Base-by-base conservation (phyloP, 92 coral and sea anemone genomes). In the Umimayanthus kanabou region DNA sequence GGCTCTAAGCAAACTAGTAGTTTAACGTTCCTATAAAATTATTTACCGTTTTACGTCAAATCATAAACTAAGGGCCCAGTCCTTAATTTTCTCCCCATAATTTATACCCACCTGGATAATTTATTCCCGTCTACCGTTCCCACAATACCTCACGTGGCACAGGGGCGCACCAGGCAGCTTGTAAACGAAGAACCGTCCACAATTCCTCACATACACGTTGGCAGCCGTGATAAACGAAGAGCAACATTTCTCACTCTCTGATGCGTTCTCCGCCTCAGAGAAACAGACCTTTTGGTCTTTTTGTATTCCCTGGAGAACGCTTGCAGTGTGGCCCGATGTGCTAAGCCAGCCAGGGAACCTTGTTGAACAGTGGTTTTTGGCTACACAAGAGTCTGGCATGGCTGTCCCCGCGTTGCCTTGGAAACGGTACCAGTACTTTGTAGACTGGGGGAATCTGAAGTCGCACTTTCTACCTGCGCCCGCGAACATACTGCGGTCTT, bases 331-430 rank as follows among this genome's bases (percentile, higher is more conserved):
- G 6, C 80, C 81, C 10, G 82, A 53, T 9, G 81, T 67, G 82
- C 71, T 85, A 5, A 85, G 45, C 89, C 89, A 85, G 22, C 82
- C 82, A 16, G 82, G 82, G n/a, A 20, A 78, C 65, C 10, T 50
- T 78, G 82, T 43, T 8, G 82, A 78, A 58, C 82, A 78, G 61
- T 78, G 82, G n/a, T 77, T 28, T 15, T 28, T 80, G 47, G 90
- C 67, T 18, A 87, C 90, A 22, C 90, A 87, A 11, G 86, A 79
- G 29, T 82, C 83, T 30, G 78, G 90, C 90, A 87, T 87, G 13
- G 67, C 81, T 16, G 66, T 79, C 6, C 90, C 90, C 20, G 90
- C 90, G 30, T 30, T 57, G 26, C 90, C 90, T 64, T 30, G 61
- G 80, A 87, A 87, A 33, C 90, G 85, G 84, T 87, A 87, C 90